phyloP scores from a whole-genome alignment of 2,888 invertebrate genomes.

The Brachyptera putata region DNA sequence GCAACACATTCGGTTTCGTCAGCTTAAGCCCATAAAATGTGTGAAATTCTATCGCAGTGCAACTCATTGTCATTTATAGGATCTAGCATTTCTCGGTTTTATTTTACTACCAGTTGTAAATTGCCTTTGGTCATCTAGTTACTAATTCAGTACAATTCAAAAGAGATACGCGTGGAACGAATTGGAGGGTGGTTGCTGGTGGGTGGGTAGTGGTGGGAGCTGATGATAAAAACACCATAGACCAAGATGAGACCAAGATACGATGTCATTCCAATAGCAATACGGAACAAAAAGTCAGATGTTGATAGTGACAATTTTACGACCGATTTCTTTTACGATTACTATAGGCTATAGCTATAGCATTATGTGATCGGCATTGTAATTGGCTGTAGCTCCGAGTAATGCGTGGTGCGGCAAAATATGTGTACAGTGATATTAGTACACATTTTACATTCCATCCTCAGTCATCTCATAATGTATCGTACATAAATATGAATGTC shows the following conservation, averaged over 20 bases:
- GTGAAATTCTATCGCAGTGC: slow-evolving; percentile 10
- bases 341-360: too few species aligned
- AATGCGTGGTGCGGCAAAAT: too few species aligned
- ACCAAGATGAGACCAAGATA: neutral
- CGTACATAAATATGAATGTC: too few species aligned
- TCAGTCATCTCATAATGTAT: too few species aligned
- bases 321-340: slow-evolving; percentile 7
- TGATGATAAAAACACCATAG: too few species aligned
- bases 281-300: neutral
- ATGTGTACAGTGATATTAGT: too few species aligned
- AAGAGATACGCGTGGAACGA: neutral
- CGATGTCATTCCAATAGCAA: slow-evolving; percentile 7
- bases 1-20: too few species aligned
- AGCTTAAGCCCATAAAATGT: slow-evolving; percentile 4
- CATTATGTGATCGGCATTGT: too few species aligned
- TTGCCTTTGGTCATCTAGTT: slow-evolving; percentile 24
- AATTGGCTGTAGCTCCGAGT: too few species aligned
- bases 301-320: slow-evolving; percentile 5
- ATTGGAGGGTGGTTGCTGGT: neutral
- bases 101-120: slow-evolving; percentile 24
- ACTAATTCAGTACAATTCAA: slow-evolving; percentile 19
- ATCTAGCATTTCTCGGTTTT: slow-evolving; percentile 13
- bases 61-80: slow-evolving; percentile 21
- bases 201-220: neutral
- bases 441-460: too few species aligned